These are phyloP conservation scores for Syncerus caffer DNA, from an alignment of 2,797 vertebrate species.

Conservation along the genomic window DNA sequence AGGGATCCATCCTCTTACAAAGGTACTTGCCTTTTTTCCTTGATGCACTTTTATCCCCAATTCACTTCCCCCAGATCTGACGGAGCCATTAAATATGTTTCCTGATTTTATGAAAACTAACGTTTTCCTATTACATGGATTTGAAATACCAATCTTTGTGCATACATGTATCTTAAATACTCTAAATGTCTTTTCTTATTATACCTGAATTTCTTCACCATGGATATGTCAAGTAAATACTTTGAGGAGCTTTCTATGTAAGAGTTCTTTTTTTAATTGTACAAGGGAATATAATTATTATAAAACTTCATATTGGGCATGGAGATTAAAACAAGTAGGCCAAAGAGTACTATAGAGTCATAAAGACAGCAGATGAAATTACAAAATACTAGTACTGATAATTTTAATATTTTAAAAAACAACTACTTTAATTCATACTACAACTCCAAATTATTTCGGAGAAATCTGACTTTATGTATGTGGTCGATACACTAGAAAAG, in stretches of 20 bases:
- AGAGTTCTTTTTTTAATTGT: neutral
- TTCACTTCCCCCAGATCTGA: neutral
- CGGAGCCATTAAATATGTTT: neutral
- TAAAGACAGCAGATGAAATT: neutral
- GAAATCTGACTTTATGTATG: neutral
- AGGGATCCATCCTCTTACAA: neutral
- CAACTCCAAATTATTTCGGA: constrained; percentile 11
- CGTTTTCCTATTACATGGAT: neutral
- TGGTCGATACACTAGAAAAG: neutral
- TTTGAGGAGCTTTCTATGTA: neutral
- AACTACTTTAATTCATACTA: neutral
- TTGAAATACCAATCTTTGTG: neutral
- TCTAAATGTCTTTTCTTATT: neutral
- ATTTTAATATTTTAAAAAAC: neutral
- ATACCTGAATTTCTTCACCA: neutral
- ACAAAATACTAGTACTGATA: neutral
- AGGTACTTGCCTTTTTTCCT: neutral
- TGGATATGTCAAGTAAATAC: neutral
- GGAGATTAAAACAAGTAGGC: neutral
- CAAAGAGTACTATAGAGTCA: neutral
- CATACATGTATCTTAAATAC: neutral
- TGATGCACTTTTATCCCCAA: neutral
- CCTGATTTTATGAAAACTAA: neutral
- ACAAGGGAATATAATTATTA: neutral
- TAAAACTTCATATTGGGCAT: neutral